Evolutionary conservation across 2,113 vertebrate genomes (phyloP), one percentile per base, ranked within the genome.

Genomic region (Mustelus asterias): DNA sequence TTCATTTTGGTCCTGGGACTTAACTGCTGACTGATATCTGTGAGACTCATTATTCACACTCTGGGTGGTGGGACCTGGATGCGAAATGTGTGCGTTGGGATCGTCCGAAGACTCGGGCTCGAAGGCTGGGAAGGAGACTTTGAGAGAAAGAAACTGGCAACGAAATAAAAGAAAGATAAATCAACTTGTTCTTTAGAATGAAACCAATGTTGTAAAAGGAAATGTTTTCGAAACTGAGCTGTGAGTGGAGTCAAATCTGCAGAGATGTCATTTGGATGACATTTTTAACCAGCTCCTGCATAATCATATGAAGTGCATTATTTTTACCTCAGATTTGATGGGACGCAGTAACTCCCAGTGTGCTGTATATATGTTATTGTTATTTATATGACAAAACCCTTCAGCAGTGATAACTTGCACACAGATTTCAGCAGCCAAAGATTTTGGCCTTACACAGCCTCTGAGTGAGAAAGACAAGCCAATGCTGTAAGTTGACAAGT

Each of bases 31-130:
- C 96, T 96, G 97, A 96, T 97, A 97, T 97, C 97, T 97, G 97
- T 97, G 96, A 95, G 96, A 97, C 96, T 98, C 97, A 96, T 98
- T 98, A 97, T 97, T 97, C 97, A 97, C 97, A 98, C 97, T 96
- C 96, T 96, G 96, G 97, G 97, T 97, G 97, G 97, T 97, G 97
- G 96, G 60, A 96, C 97, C 96, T 96, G 96, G 96, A 93, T 95
- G 95, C 65, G 96, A 96, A 96, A n/a, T 65, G 69, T 41, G 54
- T 72, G 48, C 5, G 48, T 54, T 54, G 48, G 48, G 48, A 54
- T 54, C 48, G 48, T 54, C 60, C 96, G 44, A 44, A 89, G 93
- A 60, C 4, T 85, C 69, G 33, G 33, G 8, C 0, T 33, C 6
- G 20, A 95, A 95, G 41, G 44, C 95, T 96, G n/a, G 96, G 89